Base-by-base conservation (phyloP, 2,888 invertebrate species). In the Chrysodeixis includens region DNA sequence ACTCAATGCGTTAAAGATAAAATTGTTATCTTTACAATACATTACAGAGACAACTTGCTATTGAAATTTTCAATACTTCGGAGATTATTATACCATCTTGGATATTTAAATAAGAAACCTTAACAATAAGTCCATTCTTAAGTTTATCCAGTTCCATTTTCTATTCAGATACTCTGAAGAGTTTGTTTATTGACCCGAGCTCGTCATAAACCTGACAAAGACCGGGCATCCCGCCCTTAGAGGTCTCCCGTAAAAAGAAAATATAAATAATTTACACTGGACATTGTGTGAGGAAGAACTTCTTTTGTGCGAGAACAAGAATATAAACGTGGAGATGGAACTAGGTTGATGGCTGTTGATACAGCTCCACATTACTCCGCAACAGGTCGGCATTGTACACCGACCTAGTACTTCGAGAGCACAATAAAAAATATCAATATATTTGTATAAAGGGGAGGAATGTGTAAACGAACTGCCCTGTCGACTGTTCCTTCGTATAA, bases 401-500 rank as follows among this genome's bases (percentile, higher is more conserved):
- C 35, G 20, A 46, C 35, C 49, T 63, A 54, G 56, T 52, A 67
- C 44, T 52, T 52, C 56, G 18, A 16, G 30, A 67, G 60, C 16
- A 49, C 54, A 61, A 30, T 54, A 64, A 68, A 70, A 52, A 61
- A 57, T 61, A 78, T 63, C 26, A 26, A 55, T 55, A 74, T n/a
- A 63, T 52, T 30, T 81, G 84, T 82, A 87, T 81, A 82, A 79
- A 87, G 84, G 87, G 87, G 86, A 82, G 87, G 88, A 89, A 91
- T 90, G 88, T 88, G 89, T 83, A 88, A 89, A 87, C 87, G 88
- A 86, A 88, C 88, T 88, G 87, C 83, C 85, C 86, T 83, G 86
- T 86, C 86, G 84, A 79, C 86, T 88, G 86, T 86, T 88, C 86
- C 88, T 86, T 78, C 86, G 82, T 90, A 91, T 92, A 92, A 92